Conservation (phyloP, 1,140 invertebrate species). For the Drosophila persimilis region DNA sequence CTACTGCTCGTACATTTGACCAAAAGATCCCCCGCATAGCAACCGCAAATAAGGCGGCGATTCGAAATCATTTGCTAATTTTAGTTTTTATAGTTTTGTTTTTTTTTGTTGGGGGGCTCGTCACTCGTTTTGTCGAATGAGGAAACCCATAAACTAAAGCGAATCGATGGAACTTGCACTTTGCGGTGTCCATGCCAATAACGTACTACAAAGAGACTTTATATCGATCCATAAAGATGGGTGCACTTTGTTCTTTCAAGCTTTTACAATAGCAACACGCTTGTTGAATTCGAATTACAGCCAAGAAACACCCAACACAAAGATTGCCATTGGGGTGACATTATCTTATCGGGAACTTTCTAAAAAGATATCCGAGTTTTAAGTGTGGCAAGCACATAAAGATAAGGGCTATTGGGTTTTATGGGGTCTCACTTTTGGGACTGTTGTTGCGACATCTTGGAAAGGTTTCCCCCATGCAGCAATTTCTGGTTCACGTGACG, state of each 20-base stretch:
- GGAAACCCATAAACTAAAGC: conserved; percentile 9
- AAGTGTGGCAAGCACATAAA: conserved; percentile 43
- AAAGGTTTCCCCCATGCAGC: conserved; percentile 42
- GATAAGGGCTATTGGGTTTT: conserved; percentile 28
- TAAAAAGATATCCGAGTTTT: conserved; percentile 30
- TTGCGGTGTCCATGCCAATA: background rate
- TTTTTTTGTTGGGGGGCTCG: conserved; percentile 47
- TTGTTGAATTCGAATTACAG: conserved; percentile 45
- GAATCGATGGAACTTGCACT: conserved; percentile 25
- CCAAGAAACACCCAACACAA: conserved; percentile 4
- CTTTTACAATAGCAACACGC: conserved; percentile 28
- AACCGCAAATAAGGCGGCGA: too few relatives aligned
- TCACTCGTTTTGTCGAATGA: conserved; percentile 5
- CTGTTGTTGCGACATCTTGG: conserved; percentile 38
- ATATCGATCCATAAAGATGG: conserved; percentile 23
- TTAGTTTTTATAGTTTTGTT: conserved; percentile 25
- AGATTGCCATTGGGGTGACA: background rate
- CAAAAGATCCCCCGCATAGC: too few relatives aligned
- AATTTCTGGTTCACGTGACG: conserved; percentile 32
- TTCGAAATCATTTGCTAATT: conserved; percentile 5
- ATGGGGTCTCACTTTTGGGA: conserved; percentile 18
- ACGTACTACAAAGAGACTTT: background rate
- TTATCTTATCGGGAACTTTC: conserved; percentile 36
- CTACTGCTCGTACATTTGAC: background rate
- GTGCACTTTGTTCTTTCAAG: conserved; percentile 24